Evolutionary conservation across 2,888 invertebrate genomes (phyloP).

Genomic region (Ceraclea dissimilis): DNA sequence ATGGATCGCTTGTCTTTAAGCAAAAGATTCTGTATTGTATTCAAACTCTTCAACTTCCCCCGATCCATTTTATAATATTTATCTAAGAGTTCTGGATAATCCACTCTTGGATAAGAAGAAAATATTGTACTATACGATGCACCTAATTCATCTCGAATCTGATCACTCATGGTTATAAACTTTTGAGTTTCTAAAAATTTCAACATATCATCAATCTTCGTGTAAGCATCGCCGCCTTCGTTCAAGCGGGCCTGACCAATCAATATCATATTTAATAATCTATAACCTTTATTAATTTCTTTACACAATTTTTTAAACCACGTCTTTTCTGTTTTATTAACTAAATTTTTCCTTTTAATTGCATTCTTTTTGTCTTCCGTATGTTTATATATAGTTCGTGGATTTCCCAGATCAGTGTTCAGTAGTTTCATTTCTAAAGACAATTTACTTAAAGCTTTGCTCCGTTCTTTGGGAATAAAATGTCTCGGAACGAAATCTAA

Average conservation of each 20-base stretch:
- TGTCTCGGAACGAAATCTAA: not conserved
- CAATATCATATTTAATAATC: conserved; percentile 50
- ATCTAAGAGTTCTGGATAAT: conserved; percentile 33
- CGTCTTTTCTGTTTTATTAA: not conserved
- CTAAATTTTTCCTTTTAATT: not conserved
- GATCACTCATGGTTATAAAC: conserved; percentile 34
- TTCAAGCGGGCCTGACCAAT: conserved; percentile 52
- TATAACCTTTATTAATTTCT: conserved; percentile 41
- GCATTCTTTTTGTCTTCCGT: not conserved
- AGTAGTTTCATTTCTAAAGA: conserved; percentile 36
- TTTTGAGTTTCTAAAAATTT: conserved; percentile 34
- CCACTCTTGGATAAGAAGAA: conserved; percentile 37
- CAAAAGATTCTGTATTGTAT: not conserved
- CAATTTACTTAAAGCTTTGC: conserved; percentile 34
- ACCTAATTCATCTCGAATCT: conserved; percentile 44
- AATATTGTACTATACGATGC: conserved; percentile 48
- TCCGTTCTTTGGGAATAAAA: conserved; percentile 37
- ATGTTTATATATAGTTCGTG: conserved; percentile 26
- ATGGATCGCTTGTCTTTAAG: not conserved
- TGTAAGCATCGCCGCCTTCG: conserved; percentile 43
- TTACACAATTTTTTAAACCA: conserved; percentile 25
- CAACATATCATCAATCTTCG: conserved; percentile 36
- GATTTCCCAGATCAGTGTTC: conserved; percentile 46
- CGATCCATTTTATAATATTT: not conserved
- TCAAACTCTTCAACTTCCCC: not conserved